Base-by-base conservation (phyloP, 2,113 vertebrate species). In the Peromyscus maniculatus region DNA sequence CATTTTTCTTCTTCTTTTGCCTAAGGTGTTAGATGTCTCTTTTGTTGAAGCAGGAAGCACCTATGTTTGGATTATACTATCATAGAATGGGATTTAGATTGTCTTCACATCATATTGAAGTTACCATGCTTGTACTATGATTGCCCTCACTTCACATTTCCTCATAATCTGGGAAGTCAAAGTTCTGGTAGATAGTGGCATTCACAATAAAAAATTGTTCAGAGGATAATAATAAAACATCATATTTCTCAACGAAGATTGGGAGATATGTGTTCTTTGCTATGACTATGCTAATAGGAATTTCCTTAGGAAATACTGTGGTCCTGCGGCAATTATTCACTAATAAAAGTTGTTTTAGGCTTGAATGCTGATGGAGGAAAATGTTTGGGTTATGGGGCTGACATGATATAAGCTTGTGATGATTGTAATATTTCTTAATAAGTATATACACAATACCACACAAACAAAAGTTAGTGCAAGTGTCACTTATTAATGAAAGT, bases 21-120 rank as follows among this genome's bases (percentile, higher is more conserved):
- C 10, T 13, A 28, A 5, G 0, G 3, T 39, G 0, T 62, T 33
- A 57, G 21, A 39, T 28, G 2, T 39, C 26, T 62, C 1, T 55
- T 87, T 3, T 0, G 0, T 64, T 49, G 31, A 87, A 91, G 78
- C 15, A 72, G 2, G 13, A 80, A 72, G 22, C 31, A 10, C 39
- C 11, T 3, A 33, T 43, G 16, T n/a, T 11, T 74, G 13, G 2
- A 5, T 69, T 92, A 36, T 66, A n/a, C 21, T 59, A 62, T 59
- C 43, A 78, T 0, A 33, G 21, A 5, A 1, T 57, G 5, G 7
- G 8, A 19, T 43, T n/a, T 21, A 80, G 3, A 16, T 77, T 46
- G 59, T 26, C 22, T 67, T 71, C 8, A 69, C 9, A 67, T 24
- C 11, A 80, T 1, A 21, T 10, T n/a, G 24, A 67, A 15, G 3